Conservation (phyloP, 64 coral and sea anemone genomes). For the Catalaphyllia jardinei region DNA sequence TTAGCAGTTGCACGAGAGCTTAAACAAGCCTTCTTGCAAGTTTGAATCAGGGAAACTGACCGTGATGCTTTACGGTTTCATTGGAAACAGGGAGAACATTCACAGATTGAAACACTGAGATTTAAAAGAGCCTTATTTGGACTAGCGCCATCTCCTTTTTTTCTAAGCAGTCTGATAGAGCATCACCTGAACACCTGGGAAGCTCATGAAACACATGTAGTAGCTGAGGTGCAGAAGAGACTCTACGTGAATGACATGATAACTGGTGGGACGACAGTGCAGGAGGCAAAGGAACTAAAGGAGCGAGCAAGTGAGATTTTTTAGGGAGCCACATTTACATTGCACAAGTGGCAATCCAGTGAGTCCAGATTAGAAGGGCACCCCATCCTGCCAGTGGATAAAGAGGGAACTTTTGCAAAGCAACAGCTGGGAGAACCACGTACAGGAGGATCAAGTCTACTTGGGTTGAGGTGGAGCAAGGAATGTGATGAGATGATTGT, state of each 20-base stretch:
- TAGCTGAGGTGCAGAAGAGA: neutral
- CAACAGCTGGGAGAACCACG: neutral
- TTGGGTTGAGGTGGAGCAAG: neutral
- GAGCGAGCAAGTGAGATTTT: constrained; percentile 1
- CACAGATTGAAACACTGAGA: constrained; percentile 9
- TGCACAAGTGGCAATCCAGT: constrained; percentile 27
- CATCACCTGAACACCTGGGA: neutral
- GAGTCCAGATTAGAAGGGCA: neutral
- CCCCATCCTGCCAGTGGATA: neutral
- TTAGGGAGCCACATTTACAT: constrained; percentile 8
- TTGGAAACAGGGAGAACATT: constrained; percentile 18
- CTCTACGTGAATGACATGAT: constrained; percentile 16
- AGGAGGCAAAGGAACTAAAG: constrained; percentile 4
- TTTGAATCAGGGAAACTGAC: too few relatives aligned
- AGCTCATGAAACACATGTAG: neutral
- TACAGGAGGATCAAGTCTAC: neutral
- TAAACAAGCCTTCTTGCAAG: too few relatives aligned
- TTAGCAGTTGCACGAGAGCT: constrained; percentile 3
- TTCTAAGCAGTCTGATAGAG: constrained; percentile 4
- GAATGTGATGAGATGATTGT: neutral
- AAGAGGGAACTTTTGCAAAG: too few relatives aligned
- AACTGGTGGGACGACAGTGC: neutral
- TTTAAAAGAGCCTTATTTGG: constrained; percentile 22
- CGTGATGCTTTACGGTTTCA: neutral
- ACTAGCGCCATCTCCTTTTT: constrained; percentile 22